A percentile compares a stretch with the other conserved stretches of the same genome.
Conservation (phyloP, 2,797 vertebrate species). For the Gymnothorax javanicus region DNA sequence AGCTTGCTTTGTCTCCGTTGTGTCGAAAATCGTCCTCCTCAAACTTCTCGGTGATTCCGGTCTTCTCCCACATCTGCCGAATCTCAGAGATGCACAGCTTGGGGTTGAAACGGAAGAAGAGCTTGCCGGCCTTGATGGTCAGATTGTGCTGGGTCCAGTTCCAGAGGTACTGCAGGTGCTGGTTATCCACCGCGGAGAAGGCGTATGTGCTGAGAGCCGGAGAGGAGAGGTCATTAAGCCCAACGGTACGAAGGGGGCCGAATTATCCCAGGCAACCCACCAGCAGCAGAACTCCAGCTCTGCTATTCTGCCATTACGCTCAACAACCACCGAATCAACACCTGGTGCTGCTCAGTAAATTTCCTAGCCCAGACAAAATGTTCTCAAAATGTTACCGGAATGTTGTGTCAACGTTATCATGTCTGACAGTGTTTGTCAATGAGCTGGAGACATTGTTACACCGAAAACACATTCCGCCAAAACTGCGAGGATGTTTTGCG, state of each 20-base stretch:
- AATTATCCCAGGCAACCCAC: background rate
- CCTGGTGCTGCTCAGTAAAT: no score
- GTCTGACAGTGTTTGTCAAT: no score
- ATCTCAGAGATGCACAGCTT: constrained; percentile 95
- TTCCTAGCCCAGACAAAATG: background rate
- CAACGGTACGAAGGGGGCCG: background rate
- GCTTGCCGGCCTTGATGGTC: constrained; percentile 86
- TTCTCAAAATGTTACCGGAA: no score
- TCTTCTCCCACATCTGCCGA: constrained; percentile 90
- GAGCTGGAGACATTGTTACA: no score
- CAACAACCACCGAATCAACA: background rate
- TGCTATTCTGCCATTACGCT: background rate
- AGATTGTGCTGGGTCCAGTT: constrained; percentile 96
- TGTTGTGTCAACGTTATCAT: no score
- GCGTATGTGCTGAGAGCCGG: constrained; percentile 80
- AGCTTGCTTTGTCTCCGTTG: constrained; percentile 93
- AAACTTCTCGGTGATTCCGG: constrained; percentile 78
- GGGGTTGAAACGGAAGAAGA: constrained; percentile 93
- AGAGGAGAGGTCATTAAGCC: background rate
- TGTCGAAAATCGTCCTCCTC: constrained; percentile 88
- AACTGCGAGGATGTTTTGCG: no score
- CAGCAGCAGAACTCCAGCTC: background rate
- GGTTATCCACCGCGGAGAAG: constrained; percentile 93
- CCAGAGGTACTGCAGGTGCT: constrained; percentile 93
- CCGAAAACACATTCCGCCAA: no score